Percentiles rank a stretch among this genome's conserved stretches.
Conservation (phyloP, 2,113 vertebrate species). For the Gobio gobio region DNA sequence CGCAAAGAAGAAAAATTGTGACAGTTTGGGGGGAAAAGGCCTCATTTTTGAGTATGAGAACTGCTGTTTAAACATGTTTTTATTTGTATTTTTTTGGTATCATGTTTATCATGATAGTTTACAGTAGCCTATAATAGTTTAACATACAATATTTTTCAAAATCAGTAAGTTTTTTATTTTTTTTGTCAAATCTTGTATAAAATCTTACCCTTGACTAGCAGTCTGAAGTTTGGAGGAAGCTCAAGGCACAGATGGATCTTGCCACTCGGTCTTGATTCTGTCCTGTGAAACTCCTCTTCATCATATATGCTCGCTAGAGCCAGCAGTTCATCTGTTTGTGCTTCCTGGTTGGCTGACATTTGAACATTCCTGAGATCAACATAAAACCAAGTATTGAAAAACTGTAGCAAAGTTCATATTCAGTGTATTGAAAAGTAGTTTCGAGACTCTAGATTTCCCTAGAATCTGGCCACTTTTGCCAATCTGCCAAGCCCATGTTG, state of each 20-base stretch:
- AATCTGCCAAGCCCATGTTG: background rate
- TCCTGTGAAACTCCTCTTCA: constrained; percentile 89
- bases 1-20: too few relatives aligned
- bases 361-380: constrained; percentile 74
- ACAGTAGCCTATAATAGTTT: too few relatives aligned
- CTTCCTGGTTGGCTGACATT: constrained; percentile 92
- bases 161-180: background rate
- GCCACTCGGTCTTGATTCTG: constrained; percentile 84
- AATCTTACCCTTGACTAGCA: constrained; percentile 84
- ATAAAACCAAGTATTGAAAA: background rate
- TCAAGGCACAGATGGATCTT: constrained; percentile 90
- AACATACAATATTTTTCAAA: too few relatives aligned
- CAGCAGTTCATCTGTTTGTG: constrained; percentile 95
- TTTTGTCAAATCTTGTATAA: background rate
- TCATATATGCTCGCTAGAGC: constrained; percentile 96
- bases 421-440: too few relatives aligned
- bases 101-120: too few relatives aligned
- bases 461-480: too few relatives aligned
- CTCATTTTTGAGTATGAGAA: too few relatives aligned
- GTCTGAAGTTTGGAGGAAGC: constrained; percentile 87
- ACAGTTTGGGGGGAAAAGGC: too few relatives aligned
- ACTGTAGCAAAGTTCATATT: too few relatives aligned
- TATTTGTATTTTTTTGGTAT: too few relatives aligned
- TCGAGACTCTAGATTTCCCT: too few relatives aligned
- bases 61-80: too few relatives aligned